Evolutionary conservation across 2,113 vertebrate genomes (phyloP), one percentile per base, ranked within the genome.

Genomic region (Hemibagrus wyckioides): DNA sequence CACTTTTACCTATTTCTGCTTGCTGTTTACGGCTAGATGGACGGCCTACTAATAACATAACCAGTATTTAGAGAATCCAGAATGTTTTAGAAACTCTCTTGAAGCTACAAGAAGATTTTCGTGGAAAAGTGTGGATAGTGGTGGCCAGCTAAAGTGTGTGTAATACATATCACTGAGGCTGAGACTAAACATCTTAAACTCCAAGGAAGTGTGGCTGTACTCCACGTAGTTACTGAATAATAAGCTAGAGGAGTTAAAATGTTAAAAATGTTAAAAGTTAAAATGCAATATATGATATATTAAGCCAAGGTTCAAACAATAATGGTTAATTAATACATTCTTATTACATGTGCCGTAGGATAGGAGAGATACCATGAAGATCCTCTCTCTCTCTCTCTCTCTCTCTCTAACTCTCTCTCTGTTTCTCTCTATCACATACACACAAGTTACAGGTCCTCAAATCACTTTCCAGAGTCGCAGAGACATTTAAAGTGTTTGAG

Each of bases 391-490:
- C 63, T 57, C 63, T 71, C 10, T 52, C 41, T 30, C 10, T 56
- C 41, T 77, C n/a, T n/a, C n/a, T n/a, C n/a, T n/a, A n/a, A n/a
- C n/a, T n/a, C 39, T 65, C 79, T 65, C 8, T 61, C 54, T 76
- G 13, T 73, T 33, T 88, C 30, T 36, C 63, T 41, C n/a, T 75
- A 56, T 63, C 21, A 13, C 36, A 39, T 21, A 11, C 19, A 39
- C 19, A 10, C 36, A 39, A 82, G 65, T 87, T 73, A 65, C 82
- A 85, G 52, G 80, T 84, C 63, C 75, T 88, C 79, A 73, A 63
- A 83, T 83, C 71, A 77, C 81, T 77, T 94, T 93, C 10, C 88
- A 85, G 82, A 88, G 77, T 84, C 67, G 73, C 88, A 85, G 82
- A 88, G 77, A 86, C 57, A 73, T 67, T 83, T 67, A 90, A 90